Evolutionary conservation across 1,140 invertebrate species (phyloP), one percentile per base, ranked within the genome.

Genomic region (Lasioglossum albipes): DNA sequence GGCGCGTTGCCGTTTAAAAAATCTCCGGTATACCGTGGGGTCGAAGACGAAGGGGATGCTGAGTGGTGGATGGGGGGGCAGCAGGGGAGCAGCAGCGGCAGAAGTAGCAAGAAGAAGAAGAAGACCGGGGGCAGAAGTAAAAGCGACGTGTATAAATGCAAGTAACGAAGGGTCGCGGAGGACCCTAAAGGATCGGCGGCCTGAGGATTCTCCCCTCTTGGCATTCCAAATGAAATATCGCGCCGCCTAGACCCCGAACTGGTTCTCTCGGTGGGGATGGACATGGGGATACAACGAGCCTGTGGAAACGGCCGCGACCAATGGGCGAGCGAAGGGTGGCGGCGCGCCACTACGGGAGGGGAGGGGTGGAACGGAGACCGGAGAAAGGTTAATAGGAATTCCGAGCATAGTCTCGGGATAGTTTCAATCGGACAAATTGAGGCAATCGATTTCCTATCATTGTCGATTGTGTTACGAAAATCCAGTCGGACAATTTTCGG

Each of bases 341-440:
- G 45, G 10, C 45, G 62, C 64, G 62, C 20, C 31, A 41, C 9
- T 59, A 54, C 22, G 57, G 36, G 18, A 59, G 6, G 5, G 72
- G 6, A 3, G 72, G 13, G 45, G 12, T 10, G 57, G 59, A 27
- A 69, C 45, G 59, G 49, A 78, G 74, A 82, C 49, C 61, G 77
- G 68, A 78, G 73, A 71, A 70, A 75, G 66, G 61, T 90, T 91
- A 91, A 91, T 90, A 90, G 88, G 89, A 90, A 91, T 91, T 89
- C 90, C 87, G 84, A 86, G 83, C 91, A 89, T 89, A 89, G 89
- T 90, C 88, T 87, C 88, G 87, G 85, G 87, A 91, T 90, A 91
- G 90, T 91, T 91, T 90, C 87, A 88, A 89, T 88, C 88, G 86
- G 84, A 90, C 90, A 90, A 91, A 91, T 90, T 88, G 90, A 89